Conservation (phyloP, 1,140 invertebrate species). For the Trachymyrmex septentrionalis region DNA sequence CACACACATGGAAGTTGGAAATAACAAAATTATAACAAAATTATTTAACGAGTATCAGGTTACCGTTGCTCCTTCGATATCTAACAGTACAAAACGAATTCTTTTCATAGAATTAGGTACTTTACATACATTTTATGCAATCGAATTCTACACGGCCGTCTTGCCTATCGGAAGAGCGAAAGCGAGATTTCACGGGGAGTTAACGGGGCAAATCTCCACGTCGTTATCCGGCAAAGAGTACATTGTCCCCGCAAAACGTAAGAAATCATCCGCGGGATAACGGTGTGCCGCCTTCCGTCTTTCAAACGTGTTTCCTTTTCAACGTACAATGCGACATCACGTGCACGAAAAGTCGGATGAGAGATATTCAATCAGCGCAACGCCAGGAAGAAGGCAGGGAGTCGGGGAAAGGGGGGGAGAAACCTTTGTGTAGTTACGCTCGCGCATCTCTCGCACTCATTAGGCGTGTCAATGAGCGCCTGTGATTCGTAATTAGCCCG, state of each 20-base stretch:
- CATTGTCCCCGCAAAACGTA: constrained; percentile 42
- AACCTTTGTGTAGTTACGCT: not conserved
- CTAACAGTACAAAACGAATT: not conserved
- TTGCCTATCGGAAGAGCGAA: not conserved
- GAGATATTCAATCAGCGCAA: constrained; percentile 19
- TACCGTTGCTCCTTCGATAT: no score
- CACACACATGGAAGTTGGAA: no score
- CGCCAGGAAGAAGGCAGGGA: not conserved
- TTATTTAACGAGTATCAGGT: no score
- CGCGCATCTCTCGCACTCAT: constrained; percentile 36
- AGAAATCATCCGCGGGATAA: constrained; percentile 57
- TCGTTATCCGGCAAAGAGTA: constrained; percentile 34
- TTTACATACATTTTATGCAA: constrained; percentile 2
- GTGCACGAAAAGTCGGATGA: constrained; percentile 29
- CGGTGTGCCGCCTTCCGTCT: constrained; percentile 49
- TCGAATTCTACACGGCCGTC: not conserved
- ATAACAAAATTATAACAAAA: no score
- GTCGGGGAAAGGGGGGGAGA: not conserved
- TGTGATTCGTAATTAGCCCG: constrained; percentile 36
- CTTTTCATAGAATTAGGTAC: not conserved
- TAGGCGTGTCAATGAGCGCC: constrained; percentile 51
- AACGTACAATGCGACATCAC: constrained; percentile 18
- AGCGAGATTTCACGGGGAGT: constrained; percentile 27
- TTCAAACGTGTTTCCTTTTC: constrained; percentile 20
- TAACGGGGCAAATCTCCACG: constrained; percentile 40